Evolutionary conservation across 1,140 invertebrate species (phyloP).

Genomic region (Ephestia elutella): DNA sequence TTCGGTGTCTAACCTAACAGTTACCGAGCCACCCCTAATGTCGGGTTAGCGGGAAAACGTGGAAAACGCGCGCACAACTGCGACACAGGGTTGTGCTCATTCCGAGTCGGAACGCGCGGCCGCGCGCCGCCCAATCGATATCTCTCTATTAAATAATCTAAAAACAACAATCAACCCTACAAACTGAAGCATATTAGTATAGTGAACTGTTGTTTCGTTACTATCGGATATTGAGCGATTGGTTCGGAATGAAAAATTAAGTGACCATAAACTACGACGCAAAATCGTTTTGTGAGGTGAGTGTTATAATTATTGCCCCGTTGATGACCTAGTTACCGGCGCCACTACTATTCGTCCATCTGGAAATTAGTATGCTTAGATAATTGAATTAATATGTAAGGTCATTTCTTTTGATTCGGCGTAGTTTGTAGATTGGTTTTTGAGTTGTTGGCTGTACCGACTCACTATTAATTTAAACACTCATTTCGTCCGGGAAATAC

Average conservation of each 20-base stretch:
- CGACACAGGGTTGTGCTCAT: slow-evolving; percentile 50
- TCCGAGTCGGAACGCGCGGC: slow-evolving; percentile 53
- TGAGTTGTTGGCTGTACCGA: too few species aligned
- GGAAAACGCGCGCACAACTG: slow-evolving; percentile 58
- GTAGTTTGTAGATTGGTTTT: too few species aligned
- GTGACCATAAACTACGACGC: slow-evolving; percentile 39
- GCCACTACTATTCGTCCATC: slow-evolving; percentile 11
- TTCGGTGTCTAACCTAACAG: slow-evolving; percentile 18
- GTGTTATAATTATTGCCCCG: slow-evolving; percentile 63
- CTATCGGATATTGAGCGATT: not conserved
- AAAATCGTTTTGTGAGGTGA: slow-evolving; percentile 52
- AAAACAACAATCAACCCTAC: slow-evolving; percentile 29
- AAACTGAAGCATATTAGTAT: not conserved
- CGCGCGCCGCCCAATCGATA: slow-evolving; percentile 67
- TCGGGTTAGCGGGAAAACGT: slow-evolving; percentile 55
- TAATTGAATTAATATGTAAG: too few species aligned
- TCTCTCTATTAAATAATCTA: slow-evolving; percentile 27
- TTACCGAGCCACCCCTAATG: slow-evolving; percentile 36
- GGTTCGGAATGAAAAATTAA: not conserved
- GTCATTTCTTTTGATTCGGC: not conserved
- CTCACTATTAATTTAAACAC: too few species aligned
- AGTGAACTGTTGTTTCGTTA: not conserved
- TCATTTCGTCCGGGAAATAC: too few species aligned
- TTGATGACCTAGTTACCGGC: slow-evolving; percentile 57
- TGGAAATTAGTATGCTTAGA: slow-evolving; percentile 12